Evolutionary conservation across 2,888 invertebrate species (phyloP).

Genomic region (Vannuccia rotundouncinata): DNA sequence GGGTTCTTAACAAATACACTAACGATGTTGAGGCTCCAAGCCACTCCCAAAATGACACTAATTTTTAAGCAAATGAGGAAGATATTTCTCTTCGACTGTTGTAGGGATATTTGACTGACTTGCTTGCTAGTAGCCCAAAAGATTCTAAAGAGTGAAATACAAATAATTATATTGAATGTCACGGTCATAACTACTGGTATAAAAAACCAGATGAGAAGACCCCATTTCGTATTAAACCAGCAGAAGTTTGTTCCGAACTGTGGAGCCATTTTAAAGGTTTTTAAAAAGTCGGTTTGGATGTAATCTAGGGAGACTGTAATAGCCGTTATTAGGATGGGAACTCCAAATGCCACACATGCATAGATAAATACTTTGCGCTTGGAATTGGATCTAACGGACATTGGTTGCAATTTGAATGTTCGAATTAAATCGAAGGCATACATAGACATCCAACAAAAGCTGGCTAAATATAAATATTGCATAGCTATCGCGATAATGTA

Average conservation of each 20-base stretch:
- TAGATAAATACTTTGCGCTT: background rate
- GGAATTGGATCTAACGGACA: background rate
- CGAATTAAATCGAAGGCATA: background rate
- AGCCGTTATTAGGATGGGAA: background rate
- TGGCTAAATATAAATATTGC: background rate
- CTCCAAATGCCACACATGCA: background rate
- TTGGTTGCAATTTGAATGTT: background rate
- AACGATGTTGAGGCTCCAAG: background rate
- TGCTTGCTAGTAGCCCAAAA: background rate
- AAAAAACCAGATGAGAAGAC: background rate
- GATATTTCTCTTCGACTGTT: background rate
- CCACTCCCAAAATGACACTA: background rate
- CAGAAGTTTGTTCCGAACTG: background rate
- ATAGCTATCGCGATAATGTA: background rate
- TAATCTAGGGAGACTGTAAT: background rate
- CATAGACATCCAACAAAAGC: background rate
- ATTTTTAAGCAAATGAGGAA: background rate
- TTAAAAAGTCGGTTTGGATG: background rate
- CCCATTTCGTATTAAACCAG: background rate
- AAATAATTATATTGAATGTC: background rate
- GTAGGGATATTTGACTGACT: background rate
- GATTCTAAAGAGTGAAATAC: background rate
- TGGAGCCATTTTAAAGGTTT: background rate
- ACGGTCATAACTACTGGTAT: background rate
- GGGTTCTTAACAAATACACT: background rate